phyloP scores from a whole-genome alignment of 2,113 vertebrate species.

The Sander lucioperca region DNA sequence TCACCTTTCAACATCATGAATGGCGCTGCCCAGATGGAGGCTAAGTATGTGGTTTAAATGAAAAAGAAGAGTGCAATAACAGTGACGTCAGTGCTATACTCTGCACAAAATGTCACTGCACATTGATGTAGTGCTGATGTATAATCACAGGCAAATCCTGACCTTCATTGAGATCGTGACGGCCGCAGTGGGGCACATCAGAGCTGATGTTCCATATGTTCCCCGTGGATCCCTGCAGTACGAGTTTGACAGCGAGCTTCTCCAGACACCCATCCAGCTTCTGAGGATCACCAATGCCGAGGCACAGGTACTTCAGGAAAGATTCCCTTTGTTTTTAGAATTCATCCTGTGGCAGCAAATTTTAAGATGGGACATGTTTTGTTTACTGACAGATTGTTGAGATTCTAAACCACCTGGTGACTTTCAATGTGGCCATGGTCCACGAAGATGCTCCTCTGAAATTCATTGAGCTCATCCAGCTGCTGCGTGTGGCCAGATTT shows the following conservation, averaged over 20 bases:
- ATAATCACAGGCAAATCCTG: constrained; percentile 81
- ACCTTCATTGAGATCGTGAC: constrained; percentile 79
- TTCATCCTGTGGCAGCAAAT: not conserved
- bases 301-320: constrained; percentile 72
- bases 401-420: constrained; percentile 83
- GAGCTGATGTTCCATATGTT: constrained; percentile 56
- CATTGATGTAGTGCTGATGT: not conserved
- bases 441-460: constrained; percentile 86
- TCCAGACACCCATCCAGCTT: constrained; percentile 85
- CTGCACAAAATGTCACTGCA: not conserved
- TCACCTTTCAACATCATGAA: constrained; percentile 83
- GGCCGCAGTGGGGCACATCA: constrained; percentile 17
- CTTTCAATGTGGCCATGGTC: constrained; percentile 79
- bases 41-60: constrained; percentile 80
- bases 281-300: constrained; percentile 81
- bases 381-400: constrained; percentile 80
- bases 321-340: no score
- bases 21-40: constrained; percentile 84
- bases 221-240: constrained; percentile 82
- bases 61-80: not conserved
- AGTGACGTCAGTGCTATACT: not conserved
- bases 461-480: constrained; percentile 85
- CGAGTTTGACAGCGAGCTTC: constrained; percentile 75
- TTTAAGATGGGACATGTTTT: not conserved
- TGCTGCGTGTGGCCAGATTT: constrained; percentile 74